phyloP scores from a whole-genome alignment of 1,140 invertebrate species.

The Sinella curviseta region DNA sequence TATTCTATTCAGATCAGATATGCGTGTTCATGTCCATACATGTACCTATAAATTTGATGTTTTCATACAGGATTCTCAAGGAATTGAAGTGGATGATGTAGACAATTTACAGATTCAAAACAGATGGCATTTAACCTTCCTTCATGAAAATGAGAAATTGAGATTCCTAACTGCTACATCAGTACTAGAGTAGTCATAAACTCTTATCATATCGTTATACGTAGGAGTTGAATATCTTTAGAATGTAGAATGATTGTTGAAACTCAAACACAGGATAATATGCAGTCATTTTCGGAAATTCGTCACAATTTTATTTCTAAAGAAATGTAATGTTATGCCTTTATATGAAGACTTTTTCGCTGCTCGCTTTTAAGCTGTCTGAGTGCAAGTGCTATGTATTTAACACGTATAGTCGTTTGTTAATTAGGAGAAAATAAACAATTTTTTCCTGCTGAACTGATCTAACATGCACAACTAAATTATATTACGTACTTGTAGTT shows the following conservation, averaged over 20 bases:
- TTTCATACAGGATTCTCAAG: neutral
- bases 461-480: neutral
- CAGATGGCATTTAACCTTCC: slow-evolving; percentile 5
- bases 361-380: neutral
- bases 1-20: too few species aligned
- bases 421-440: neutral
- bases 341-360: neutral
- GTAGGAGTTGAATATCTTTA: too few species aligned
- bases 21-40: too few species aligned
- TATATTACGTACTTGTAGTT: neutral
- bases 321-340: neutral
- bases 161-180: neutral
- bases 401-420: too few species aligned
- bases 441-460: neutral
- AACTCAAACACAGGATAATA: too few species aligned
- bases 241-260: too few species aligned
- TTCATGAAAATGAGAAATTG: neutral
- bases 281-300: too few species aligned
- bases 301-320: too few species aligned
- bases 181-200: neutral
- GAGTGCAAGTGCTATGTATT: too few species aligned
- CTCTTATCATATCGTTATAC: too few species aligned
- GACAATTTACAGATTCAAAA: neutral
- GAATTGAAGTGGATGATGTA: neutral
- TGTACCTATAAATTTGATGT: too few species aligned